Percentiles rank a stretch among this genome's conserved stretches.
phyloP scores from a whole-genome alignment of 2,797 vertebrate species.

The Enteromius viviparus region DNA sequence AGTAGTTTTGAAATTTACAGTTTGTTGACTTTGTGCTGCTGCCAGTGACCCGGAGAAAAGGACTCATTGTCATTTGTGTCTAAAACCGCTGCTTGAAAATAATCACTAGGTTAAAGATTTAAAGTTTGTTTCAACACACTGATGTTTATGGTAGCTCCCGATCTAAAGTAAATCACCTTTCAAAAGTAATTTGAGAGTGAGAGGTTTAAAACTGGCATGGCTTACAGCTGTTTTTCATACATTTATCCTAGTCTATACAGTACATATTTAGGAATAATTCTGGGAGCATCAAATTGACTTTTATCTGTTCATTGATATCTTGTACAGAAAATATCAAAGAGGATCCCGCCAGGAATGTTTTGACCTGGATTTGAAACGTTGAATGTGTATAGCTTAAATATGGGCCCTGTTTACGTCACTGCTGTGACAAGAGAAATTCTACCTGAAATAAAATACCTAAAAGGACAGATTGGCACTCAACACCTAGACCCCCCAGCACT shows the following conservation, averaged over 20 bases:
- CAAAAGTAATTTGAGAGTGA: conserved; percentile 11
- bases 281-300: background rate
- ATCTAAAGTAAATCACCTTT: conserved; percentile 20
- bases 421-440: background rate
- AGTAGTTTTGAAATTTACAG: background rate
- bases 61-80: conserved; percentile 1
- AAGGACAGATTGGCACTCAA: background rate
- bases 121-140: background rate
- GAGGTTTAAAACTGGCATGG: background rate
- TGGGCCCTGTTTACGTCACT: background rate
- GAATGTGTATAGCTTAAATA: background rate
- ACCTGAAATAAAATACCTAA: background rate
- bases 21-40: background rate
- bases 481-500: background rate
- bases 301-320: background rate
- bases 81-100: conserved; percentile 10
- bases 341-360: no score
- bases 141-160: background rate
- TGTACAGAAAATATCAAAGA: background rate
- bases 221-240: background rate
- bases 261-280: background rate
- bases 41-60: background rate
- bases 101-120: conserved; percentile 23
- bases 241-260: background rate
- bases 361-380: background rate